Evolutionary conservation across 2,888 invertebrate genomes (phyloP), one percentile per base, ranked within the genome.

Genomic region (Ceraclea dissimilis): DNA sequence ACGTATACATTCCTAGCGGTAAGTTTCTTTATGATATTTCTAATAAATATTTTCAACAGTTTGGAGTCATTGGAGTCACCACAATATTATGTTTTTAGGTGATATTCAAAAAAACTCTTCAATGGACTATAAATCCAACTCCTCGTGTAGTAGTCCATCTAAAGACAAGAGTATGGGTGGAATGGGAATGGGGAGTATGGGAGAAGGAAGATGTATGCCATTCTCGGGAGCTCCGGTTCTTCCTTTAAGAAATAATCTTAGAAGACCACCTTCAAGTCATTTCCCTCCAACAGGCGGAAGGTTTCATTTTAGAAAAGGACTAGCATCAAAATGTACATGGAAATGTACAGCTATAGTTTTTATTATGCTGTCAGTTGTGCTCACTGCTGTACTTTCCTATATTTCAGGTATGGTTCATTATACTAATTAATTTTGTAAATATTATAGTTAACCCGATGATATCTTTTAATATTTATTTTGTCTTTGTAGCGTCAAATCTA

Each of bases 1-100:
- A 92, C 79, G 90, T 93, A 72, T 93, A 92, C 80, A 92, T 93
- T 82, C 92, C 92, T 73, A 87, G 90, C 79, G 86, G 86, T 78
- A 80, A 79, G n/a, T n/a, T 68, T 70, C 78, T 20, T 19, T 2
- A 8, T 19, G 13, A 39, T 16, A 39, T 39, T 39, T 39, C 39
- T 26, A 26, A 4, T 26, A 26, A 26, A 26, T 26, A 10, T 26
- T 6, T 26, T 26, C 26, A 10, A 26, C n/a, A n/a, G n/a, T n/a
- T 11, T 11, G 31, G 6, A 31, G 11, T 31, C 31, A 31, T 31
- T 31, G 6, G 31, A 31, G 11, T 8, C 31, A 31, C 6, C 11
- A 11, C 31, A 31, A 31, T 31, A 31, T 6, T 31, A 31, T 21
- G 31, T 62, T 79, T 80, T 51, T 81, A 92, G 91, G 90, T 81